Conservation (phyloP, 2,888 invertebrate species). For the Mythimna loreyi region DNA sequence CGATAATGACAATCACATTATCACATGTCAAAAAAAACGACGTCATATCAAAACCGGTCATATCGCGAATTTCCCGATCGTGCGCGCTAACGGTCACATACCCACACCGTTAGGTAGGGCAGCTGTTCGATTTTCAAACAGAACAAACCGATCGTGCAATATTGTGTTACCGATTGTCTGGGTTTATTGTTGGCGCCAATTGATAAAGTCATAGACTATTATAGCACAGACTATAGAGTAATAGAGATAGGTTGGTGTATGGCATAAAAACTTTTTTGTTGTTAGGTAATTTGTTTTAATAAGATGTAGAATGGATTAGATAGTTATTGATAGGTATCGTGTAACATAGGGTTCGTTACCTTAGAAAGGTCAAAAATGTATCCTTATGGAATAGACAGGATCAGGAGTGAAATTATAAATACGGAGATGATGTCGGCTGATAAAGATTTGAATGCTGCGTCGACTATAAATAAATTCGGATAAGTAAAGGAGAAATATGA, state of each 20-base stretch:
- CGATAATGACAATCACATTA: neutral
- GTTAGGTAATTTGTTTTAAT: conserved; percentile 32
- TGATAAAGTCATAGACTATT: conserved; percentile 31
- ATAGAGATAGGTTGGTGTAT: conserved; percentile 7
- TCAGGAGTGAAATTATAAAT: neutral
- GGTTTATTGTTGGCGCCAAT: conserved; percentile 43
- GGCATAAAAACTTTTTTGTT: conserved; percentile 34
- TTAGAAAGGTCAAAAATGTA: neutral
- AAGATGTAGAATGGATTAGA: conserved; percentile 2
- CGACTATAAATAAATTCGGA: neutral
- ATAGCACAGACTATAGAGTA: neutral
- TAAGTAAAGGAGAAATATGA: neutral
- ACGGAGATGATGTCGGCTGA: neutral
- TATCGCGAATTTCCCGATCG: conserved; percentile 53
- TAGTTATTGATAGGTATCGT: conserved; percentile 23
- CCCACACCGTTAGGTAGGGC: conserved; percentile 60
- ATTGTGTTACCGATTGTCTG: conserved; percentile 57
- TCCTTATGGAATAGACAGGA: neutral
- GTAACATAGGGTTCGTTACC: neutral
- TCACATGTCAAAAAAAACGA: conserved; percentile 12
- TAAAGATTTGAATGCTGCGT: neutral
- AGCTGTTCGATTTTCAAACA: conserved; percentile 55
- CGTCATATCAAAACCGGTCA: conserved; percentile 35
- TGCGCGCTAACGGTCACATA: conserved; percentile 51
- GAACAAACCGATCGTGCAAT: conserved; percentile 51